phyloP scores from a whole-genome alignment of 2,113 vertebrate species.

The Rhinoderma darwinii region DNA sequence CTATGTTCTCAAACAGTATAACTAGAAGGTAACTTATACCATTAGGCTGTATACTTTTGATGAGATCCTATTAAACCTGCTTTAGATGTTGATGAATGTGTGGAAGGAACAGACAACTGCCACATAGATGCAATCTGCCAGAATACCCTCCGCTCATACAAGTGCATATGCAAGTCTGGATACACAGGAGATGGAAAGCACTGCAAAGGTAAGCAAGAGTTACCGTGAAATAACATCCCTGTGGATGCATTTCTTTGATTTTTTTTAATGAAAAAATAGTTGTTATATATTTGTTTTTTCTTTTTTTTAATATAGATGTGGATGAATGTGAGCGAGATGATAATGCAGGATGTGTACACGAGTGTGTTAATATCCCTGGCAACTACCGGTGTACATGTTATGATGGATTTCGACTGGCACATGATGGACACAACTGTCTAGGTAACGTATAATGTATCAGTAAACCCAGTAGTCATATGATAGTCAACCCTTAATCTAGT shows the following conservation, averaged over 20 bases:
- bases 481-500: too few relatives aligned
- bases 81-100: slow-evolving; percentile 83
- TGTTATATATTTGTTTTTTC: background rate
- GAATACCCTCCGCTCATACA: slow-evolving; percentile 82
- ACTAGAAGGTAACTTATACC: too few relatives aligned
- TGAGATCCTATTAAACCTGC: background rate
- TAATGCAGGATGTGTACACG: slow-evolving; percentile 94
- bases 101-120: slow-evolving; percentile 81
- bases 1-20: too few relatives aligned
- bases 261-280: background rate
- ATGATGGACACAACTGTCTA: slow-evolving; percentile 96
- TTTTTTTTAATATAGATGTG: slow-evolving; percentile 79
- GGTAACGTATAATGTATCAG: slow-evolving; percentile 70
- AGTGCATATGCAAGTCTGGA: slow-evolving; percentile 85
- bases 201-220: slow-evolving; percentile 87
- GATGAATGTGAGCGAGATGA: slow-evolving; percentile 94
- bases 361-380: slow-evolving; percentile 96
- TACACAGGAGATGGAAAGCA: slow-evolving; percentile 96
- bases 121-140: slow-evolving; percentile 87
- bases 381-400: slow-evolving; percentile 98
- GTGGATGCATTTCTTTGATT: background rate
- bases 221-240: background rate
- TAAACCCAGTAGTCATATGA: background rate
- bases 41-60: background rate
- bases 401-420: slow-evolving; percentile 92